These are phyloP conservation scores for Diadophis punctatus DNA, from an alignment of 2,113 vertebrate species.

Conservation along the genomic window DNA sequence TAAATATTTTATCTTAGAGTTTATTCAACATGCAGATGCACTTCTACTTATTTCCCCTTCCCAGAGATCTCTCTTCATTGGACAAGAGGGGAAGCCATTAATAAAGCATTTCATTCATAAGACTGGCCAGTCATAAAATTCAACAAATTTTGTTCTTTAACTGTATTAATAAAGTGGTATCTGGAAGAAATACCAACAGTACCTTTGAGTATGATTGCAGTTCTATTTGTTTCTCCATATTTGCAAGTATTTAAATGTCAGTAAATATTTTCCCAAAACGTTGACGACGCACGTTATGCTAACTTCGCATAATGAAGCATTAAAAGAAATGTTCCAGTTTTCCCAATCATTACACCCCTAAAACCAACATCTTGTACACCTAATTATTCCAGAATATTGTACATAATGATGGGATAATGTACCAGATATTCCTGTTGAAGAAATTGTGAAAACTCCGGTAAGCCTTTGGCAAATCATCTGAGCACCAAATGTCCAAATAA, in stretches of 20 bases:
- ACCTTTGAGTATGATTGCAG: not conserved
- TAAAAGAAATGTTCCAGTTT: not conserved
- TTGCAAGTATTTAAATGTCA: not conserved
- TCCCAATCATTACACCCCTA: conserved; percentile 35
- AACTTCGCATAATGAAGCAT: not conserved
- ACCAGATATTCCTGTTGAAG: conserved; percentile 59
- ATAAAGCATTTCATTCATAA: not conserved
- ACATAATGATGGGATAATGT: conserved; percentile 52
- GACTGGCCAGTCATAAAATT: not conserved
- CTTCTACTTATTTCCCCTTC: not conserved
- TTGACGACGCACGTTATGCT: not conserved
- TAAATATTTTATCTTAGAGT: not conserved
- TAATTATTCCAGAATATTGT: conserved; percentile 48
- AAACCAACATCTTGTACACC: conserved; percentile 31
- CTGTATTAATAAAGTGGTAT: not conserved
- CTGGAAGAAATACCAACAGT: not conserved
- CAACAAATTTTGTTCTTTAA: not conserved
- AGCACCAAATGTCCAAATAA: not conserved
- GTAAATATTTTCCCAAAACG: not conserved
- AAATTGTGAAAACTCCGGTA: conserved; percentile 37
- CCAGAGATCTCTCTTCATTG: not conserved
- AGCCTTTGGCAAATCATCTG: conserved; percentile 31
- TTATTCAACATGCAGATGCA: not conserved
- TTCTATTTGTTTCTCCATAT: not conserved
- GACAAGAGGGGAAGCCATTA: not conserved